Conservation (phyloP, 1,140 invertebrate genomes). For the Ptiloglossa arizonensis region DNA sequence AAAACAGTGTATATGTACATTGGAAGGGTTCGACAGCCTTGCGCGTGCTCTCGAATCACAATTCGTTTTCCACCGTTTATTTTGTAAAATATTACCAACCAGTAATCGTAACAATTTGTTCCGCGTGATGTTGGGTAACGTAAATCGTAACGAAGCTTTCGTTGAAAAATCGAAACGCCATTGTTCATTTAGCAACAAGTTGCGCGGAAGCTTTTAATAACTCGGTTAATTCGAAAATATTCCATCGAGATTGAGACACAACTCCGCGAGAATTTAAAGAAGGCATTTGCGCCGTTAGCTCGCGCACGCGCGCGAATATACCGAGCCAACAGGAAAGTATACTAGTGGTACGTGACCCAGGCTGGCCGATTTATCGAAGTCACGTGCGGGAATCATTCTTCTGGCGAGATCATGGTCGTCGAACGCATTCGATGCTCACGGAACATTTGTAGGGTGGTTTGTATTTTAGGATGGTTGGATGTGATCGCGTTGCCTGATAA, state of each 20-base stretch:
- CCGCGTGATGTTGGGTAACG: too few species aligned
- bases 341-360: slow-evolving; percentile 7
- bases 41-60: too few species aligned
- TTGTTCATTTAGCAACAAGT: too few species aligned
- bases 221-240: slow-evolving; percentile 2
- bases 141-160: too few species aligned
- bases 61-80: too few species aligned
- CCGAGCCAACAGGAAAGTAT: neutral
- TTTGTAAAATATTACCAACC: too few species aligned
- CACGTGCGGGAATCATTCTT: slow-evolving; percentile 23
- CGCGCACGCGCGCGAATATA: neutral
- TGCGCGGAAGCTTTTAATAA: neutral
- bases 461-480: slow-evolving; percentile 10
- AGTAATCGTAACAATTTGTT: too few species aligned
- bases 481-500: slow-evolving; percentile 18
- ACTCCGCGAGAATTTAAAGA: neutral
- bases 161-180: too few species aligned
- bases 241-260: neutral
- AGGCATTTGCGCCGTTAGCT: neutral
- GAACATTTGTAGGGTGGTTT: slow-evolving; percentile 14
- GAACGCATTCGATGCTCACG: neutral
- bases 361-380: slow-evolving; percentile 18
- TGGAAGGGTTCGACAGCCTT: too few species aligned
- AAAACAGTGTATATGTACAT: too few species aligned
- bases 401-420: slow-evolving; percentile 17